Conservation (phyloP, 2,113 vertebrate species). For the Phoxinus phoxinus region DNA sequence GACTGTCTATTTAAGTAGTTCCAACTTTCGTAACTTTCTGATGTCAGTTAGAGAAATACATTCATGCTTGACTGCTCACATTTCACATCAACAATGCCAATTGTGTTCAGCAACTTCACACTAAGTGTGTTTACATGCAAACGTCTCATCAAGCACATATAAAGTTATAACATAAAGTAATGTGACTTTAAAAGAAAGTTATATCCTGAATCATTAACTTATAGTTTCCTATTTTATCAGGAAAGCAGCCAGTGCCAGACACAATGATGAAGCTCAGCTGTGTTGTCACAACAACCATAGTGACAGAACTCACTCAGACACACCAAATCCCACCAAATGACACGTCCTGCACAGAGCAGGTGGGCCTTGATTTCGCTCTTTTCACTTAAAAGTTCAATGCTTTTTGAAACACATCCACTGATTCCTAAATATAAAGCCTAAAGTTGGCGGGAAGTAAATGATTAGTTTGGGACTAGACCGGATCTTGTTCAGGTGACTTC, state of each 20-base stretch:
- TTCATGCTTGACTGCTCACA: background rate
- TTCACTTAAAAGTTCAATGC: background rate
- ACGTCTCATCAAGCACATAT: background rate
- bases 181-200: background rate
- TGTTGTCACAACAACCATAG: slow-evolving; percentile 75
- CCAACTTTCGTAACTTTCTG: background rate
- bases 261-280: slow-evolving; percentile 68
- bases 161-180: no score
- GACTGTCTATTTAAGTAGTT: background rate
- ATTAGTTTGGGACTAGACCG: background rate
- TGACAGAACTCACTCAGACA: slow-evolving; percentile 75
- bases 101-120: background rate
- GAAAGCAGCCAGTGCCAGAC: slow-evolving; percentile 57
- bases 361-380: slow-evolving; percentile 39
- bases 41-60: background rate
- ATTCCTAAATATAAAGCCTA: background rate
- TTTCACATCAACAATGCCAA: background rate
- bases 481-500: background rate
- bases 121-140: background rate
- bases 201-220: background rate
- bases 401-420: background rate
- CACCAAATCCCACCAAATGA: slow-evolving; percentile 57
- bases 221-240: slow-evolving; percentile 8
- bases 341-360: slow-evolving; percentile 60
- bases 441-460: background rate